These are phyloP conservation scores for Falco naumanni DNA, from an alignment of 2,797 vertebrate genomes.

Conservation along the genomic window DNA sequence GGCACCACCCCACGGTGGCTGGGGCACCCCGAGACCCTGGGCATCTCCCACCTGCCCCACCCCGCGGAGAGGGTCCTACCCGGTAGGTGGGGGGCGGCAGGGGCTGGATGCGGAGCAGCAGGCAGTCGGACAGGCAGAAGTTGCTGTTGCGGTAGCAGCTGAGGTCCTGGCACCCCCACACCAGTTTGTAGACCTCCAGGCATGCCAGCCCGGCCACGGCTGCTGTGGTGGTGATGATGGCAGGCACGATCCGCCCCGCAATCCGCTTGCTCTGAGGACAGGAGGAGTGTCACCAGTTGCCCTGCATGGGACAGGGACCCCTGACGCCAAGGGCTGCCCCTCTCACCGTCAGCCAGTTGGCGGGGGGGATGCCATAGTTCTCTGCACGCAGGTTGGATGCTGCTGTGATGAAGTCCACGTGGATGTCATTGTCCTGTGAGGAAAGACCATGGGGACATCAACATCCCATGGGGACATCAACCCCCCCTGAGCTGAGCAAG, in stretches of 20 bases:
- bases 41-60: not conserved
- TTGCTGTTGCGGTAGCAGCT: constrained; percentile 79
- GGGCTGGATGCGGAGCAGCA: constrained; percentile 71
- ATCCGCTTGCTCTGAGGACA: constrained; percentile 85
- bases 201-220: constrained; percentile 87
- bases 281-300: not conserved
- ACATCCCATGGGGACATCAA: not conserved
- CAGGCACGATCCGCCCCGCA: constrained; percentile 85
- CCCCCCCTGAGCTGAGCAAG: not conserved
- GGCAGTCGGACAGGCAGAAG: constrained; percentile 76
- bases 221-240: constrained; percentile 88
- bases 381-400: constrained; percentile 88
- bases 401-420: constrained; percentile 86
- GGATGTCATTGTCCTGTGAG: constrained; percentile 85
- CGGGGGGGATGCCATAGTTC: constrained; percentile 86
- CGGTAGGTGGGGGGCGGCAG: constrained; percentile 29
- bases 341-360: constrained; percentile 72
- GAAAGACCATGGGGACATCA: not conserved
- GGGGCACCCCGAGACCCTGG: not conserved
- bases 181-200: constrained; percentile 90
- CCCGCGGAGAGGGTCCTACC: constrained; percentile 74
- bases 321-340: accelerated
- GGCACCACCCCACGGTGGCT: not conserved
- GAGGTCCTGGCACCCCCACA: constrained; percentile 72
- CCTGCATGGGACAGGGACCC: accelerated